Evolutionary conservation across 2,888 invertebrate genomes (phyloP), one percentile per base, ranked within the genome.

Genomic region (Zhuqinia jingwanae): DNA sequence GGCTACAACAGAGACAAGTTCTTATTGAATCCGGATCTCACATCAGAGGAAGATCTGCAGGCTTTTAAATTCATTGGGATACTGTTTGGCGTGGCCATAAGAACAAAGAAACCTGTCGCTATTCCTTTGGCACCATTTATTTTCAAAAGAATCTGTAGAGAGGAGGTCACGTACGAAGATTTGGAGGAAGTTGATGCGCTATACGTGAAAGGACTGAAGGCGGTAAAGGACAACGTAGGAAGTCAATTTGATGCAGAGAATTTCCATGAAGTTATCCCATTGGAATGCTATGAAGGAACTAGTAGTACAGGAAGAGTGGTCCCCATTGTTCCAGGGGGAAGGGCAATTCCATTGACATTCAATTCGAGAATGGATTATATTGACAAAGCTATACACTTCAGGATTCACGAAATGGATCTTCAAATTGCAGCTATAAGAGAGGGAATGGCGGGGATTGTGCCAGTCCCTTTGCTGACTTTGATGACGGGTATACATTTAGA

Each of bases 41-140:
- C 92, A n/a, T 92, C 93, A 0, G 92, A 93, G 1, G 94, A 94
- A 88, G 93, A 94, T 90, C 91, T 94, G n/a, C 91, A 92, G 15
- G 93, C 94, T 93, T 95, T 94, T 91, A 94, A 94, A 91, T 95
- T 95, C 92, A 92, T 95, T 88, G 95, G 94, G 15, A 94, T 95
- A 79, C 91, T 95, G 78, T 94, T 95, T 92, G 95, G 95, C 1
- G 94, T 95, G 50, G 95, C 95, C 0, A 93, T 95, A 47, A 92
- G 95, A 76, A 95, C 95, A n/a, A 94, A 94, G 91, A 95, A 95
- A 92, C 95, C 95, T 0, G 92, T 95, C 27, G 94, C 95, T 25
- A 92, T 95, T 42, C 94, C 95, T 42, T 92, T 95, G 63, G 95
- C 95, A 0, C 94, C 95, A 0, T 91, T 94, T 47, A 93, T 95